Evolutionary conservation across 2,888 invertebrate genomes (phyloP), one percentile per base, ranked within the genome.

Genomic region (Azorinus chamasolen): DNA sequence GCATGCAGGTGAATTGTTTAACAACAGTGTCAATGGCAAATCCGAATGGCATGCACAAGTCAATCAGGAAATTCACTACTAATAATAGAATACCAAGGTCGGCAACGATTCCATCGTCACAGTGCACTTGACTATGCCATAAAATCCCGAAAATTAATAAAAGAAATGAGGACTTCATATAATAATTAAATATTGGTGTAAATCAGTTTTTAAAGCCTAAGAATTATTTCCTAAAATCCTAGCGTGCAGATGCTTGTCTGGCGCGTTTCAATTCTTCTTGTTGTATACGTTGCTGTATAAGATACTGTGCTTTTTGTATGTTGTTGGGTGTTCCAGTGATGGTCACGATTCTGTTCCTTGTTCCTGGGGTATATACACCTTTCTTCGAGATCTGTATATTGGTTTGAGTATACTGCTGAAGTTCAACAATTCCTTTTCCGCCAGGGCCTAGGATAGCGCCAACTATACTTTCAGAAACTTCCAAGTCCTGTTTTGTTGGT

Each of bases 381-480:
- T 98, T 98, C 95, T 98, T 98, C 89, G 98, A 98, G 94, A 99
- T 98, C 95, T 98, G 98, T 94, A 99, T 98, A 95, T 97, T 98
- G 94, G 98, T 98, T 94, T 98, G 98, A 93, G 97, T 98, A 94
- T 96, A 95, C 95, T 98, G 97, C 95, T 98, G 98, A 94, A 99
- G 97, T 95, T 99, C 98, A 92, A 98, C 97, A 93, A 99, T 95
- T 94, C 97, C 97, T 94, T 97, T 96, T 85, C 98, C 99, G 93
- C 97, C 98, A 87, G 98, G 98, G 95, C 97, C 99, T 94, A 99
- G 95, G 92, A 99, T 98, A 93, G 98, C 98, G 92, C 98, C 99
- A 93, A 99, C 98, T 94, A 98, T 97, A 95, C 98, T 97, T 87
- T 95, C 94, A 75, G 97, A 96, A 93, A 99, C 97, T 95, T 98